These are phyloP conservation scores for Sylvicapra grimmia DNA, from an alignment of 2,113 vertebrate species.

Conservation along the genomic window DNA sequence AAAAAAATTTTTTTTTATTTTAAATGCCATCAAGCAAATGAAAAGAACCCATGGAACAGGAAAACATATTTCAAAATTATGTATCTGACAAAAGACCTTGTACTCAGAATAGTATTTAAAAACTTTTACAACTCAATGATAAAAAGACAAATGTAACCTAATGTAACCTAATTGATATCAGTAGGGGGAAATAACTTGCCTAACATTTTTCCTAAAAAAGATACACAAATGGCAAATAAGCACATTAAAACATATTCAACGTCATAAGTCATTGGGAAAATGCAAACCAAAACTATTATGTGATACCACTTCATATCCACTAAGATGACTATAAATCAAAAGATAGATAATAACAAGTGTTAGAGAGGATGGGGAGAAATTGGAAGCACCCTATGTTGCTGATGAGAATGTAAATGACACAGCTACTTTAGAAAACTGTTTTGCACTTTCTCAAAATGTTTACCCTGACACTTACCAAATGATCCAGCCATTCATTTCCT, in stretches of 20 bases:
- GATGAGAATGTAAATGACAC: constrained; percentile 16
- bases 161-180: not conserved
- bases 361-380: not conserved
- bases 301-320: not conserved
- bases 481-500: not conserved
- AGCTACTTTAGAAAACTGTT: constrained; percentile 11
- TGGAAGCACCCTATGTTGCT: not conserved
- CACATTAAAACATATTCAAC: not conserved
- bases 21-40: constrained; percentile 16
- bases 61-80: not conserved
- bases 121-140: not conserved
- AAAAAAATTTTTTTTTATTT: not conserved
- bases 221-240: not conserved
- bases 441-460: constrained; percentile 40
- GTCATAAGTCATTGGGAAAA: not conserved
- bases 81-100: not conserved
- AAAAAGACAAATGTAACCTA: not conserved
- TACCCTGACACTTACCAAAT: constrained; percentile 4
- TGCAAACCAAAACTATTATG: constrained; percentile 2
- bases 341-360: not conserved
- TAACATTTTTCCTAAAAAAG: not conserved
- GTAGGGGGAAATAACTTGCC: not conserved
- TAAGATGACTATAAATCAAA: not conserved
- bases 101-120: constrained; percentile 5
- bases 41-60: not conserved